phyloP scores from a whole-genome alignment of 2,888 invertebrate genomes.

The Sylvicola cinctus region DNA sequence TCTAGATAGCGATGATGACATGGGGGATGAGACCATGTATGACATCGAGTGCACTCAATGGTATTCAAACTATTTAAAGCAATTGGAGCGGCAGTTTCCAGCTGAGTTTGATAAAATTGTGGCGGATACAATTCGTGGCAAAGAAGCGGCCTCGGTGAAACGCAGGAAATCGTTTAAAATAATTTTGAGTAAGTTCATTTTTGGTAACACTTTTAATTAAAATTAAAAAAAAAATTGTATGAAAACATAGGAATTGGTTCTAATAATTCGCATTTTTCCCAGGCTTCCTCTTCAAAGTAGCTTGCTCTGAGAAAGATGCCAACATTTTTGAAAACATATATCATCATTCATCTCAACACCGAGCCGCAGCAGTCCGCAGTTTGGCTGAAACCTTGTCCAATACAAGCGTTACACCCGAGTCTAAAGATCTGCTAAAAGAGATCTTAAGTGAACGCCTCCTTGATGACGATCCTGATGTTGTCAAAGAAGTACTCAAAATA shows the following conservation, averaged over 20 bases:
- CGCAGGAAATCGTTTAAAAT: constrained; percentile 24
- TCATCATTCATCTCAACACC: constrained; percentile 42
- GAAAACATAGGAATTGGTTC: background rate
- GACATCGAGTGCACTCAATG: constrained; percentile 24
- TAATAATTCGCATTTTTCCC: constrained; percentile 5
- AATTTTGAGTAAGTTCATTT: constrained; percentile 15
- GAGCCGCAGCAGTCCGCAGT: constrained; percentile 43
- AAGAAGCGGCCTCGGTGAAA: background rate
- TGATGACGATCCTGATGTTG: constrained; percentile 43
- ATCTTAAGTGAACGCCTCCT: constrained; percentile 41
- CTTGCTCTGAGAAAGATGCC: constrained; percentile 29
- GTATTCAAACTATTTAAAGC: constrained; percentile 34
- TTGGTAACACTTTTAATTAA: background rate
- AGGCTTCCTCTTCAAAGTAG: constrained; percentile 33
- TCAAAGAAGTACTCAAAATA: constrained; percentile 32
- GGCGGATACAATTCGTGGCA: constrained; percentile 28
- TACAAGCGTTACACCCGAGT: constrained; percentile 27
- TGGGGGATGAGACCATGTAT: constrained; percentile 13
- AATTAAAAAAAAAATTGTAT: background rate
- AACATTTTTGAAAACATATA: constrained; percentile 48
- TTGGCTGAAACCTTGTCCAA: constrained; percentile 32
- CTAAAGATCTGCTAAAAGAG: constrained; percentile 36
- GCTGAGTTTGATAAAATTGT: constrained; percentile 45
- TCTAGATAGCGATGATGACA: constrained; percentile 19
- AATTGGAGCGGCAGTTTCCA: constrained; percentile 50